Evolutionary conservation across 2,888 invertebrate species (phyloP).

Genomic region (Phalangium opilio): DNA sequence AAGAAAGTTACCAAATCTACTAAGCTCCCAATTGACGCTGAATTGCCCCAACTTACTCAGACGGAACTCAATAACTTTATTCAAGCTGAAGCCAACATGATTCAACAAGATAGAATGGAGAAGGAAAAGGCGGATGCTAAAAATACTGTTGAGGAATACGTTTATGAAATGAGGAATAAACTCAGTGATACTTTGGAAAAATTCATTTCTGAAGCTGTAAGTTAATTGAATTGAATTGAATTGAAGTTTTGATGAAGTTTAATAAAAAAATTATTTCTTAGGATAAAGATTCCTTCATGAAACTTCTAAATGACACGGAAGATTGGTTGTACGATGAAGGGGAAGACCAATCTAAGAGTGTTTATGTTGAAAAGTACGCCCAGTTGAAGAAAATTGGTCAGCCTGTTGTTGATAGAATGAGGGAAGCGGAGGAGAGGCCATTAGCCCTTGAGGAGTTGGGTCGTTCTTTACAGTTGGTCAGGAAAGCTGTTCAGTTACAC

Average conservation of each 20-base stretch:
- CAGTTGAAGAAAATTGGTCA: slow-evolving; percentile 56
- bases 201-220: slow-evolving; percentile 16
- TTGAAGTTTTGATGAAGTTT: no score
- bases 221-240: background rate
- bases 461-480: slow-evolving; percentile 56
- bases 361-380: slow-evolving; percentile 41
- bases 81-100: slow-evolving; percentile 70
- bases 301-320: slow-evolving; percentile 65
- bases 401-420: slow-evolving; percentile 66
- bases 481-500: slow-evolving; percentile 58
- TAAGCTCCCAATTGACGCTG: slow-evolving; percentile 67
- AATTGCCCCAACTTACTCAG: slow-evolving; percentile 52
- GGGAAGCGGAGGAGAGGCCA: slow-evolving; percentile 65
- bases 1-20: slow-evolving; percentile 63
- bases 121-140: slow-evolving; percentile 89
- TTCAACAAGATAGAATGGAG: slow-evolving; percentile 73
- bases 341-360: slow-evolving; percentile 70
- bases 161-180: slow-evolving; percentile 88
- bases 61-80: slow-evolving; percentile 54
- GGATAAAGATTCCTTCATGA: slow-evolving; percentile 27
- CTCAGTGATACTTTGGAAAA: slow-evolving; percentile 47
- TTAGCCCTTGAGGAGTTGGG: slow-evolving; percentile 65
- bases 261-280: slow-evolving; percentile 10
- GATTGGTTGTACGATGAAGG: slow-evolving; percentile 96
- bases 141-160: slow-evolving; percentile 94